Conservation (phyloP, 2,113 vertebrate genomes). For the Spea bombifrons region DNA sequence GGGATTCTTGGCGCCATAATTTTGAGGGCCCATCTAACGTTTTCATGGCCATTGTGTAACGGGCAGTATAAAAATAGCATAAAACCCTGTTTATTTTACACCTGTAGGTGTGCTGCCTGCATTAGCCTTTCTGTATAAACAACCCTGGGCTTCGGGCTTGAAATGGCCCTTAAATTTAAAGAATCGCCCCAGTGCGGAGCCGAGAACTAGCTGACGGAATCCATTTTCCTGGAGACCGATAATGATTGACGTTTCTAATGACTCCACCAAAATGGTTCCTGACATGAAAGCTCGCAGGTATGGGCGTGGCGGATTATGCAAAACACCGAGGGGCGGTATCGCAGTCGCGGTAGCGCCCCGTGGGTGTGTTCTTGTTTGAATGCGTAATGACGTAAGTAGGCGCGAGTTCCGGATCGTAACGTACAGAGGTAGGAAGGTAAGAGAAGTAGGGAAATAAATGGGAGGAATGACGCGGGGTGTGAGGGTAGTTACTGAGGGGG, state of each 20-base stretch:
- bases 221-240: neutral
- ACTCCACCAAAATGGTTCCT: neutral
- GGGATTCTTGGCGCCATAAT: no score
- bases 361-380: neutral
- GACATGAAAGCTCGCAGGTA: neutral
- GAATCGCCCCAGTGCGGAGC: no score
- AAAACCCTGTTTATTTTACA: no score
- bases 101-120: no score
- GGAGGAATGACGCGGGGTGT: neutral
- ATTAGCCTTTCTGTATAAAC: no score
- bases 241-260: neutral
- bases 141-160: no score
- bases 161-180: no score
- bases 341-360: neutral
- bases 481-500: neutral
- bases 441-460: neutral
- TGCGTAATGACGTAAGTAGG: slow-evolving; percentile 17
- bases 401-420: slow-evolving; percentile 14
- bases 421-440: slow-evolving; percentile 5
- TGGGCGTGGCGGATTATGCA: neutral
- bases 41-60: no score
- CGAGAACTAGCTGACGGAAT: neutral
- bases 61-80: no score
- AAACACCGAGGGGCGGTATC: neutral
- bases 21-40: no score